These are phyloP conservation scores for Sebastolobus altivelis DNA, from an alignment of 2,797 vertebrate species.

Conservation along the genomic window DNA sequence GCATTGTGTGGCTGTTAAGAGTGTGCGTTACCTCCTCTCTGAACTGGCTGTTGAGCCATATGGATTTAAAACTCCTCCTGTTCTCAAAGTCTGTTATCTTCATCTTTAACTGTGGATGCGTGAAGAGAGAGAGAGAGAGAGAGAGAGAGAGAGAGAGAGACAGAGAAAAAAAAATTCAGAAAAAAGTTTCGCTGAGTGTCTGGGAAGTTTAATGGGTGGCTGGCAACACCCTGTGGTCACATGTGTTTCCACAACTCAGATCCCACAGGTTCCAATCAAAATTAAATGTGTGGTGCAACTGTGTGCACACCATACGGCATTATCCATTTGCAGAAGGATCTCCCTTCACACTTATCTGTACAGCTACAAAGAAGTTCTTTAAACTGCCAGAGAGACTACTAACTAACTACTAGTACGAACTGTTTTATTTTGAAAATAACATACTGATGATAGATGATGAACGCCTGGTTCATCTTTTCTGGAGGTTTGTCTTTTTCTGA, in stretches of 20 bases:
- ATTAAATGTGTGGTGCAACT: not conserved
- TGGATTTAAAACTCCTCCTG: slow-evolving; percentile 99
- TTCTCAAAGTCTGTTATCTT: slow-evolving; percentile 99
- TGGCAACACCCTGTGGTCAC: not conserved
- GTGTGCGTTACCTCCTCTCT: slow-evolving; percentile 94
- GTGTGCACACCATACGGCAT: not conserved
- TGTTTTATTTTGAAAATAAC: not conserved
- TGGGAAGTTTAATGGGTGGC: not conserved
- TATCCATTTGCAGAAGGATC: not conserved
- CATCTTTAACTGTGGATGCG: slow-evolving; percentile 93
- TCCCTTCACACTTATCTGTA: not conserved
- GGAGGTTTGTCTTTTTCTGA: not conserved
- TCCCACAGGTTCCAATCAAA: not conserved
- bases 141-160: not conserved
- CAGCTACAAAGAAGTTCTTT: not conserved
- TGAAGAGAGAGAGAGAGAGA: not conserved
- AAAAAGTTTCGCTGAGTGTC: not conserved
- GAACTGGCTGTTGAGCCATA: slow-evolving; percentile 99
- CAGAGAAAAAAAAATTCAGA: not conserved
- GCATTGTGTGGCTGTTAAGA: not conserved
- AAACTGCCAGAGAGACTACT: not conserved
- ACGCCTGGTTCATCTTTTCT: not conserved
- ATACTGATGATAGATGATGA: not conserved
- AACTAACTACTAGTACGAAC: no score
- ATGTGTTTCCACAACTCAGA: not conserved